These are phyloP conservation scores for Maccullochella peelii DNA, from an alignment of 2,113 vertebrate species.

Conservation along the genomic window DNA sequence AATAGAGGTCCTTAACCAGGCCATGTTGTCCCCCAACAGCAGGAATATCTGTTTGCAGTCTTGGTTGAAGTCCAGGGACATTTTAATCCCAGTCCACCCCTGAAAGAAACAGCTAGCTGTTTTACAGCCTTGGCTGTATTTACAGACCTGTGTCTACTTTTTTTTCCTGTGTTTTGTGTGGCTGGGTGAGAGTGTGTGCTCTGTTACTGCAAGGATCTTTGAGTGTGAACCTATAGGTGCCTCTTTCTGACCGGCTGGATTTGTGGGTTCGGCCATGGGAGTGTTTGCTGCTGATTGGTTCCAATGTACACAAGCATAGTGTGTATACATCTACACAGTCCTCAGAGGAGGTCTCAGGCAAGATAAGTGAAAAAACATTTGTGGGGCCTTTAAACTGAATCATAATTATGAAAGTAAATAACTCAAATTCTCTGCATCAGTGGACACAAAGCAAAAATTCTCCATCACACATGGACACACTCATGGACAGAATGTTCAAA, in stretches of 20 bases:
- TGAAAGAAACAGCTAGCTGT: not conserved
- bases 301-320: no score
- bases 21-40: not conserved
- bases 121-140: not conserved
- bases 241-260: not conserved
- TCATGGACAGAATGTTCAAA: not conserved
- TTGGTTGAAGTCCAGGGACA: not conserved
- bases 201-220: not conserved
- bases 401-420: no score
- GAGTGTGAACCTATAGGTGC: not conserved
- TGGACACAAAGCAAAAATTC: not conserved
- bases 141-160: not conserved
- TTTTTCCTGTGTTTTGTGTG: not conserved
- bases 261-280: no score
- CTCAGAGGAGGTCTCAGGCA: no score
- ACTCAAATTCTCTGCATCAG: conserved; percentile 3
- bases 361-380: no score
- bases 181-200: not conserved
- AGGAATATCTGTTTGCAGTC: not conserved
- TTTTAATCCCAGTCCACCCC: not conserved
- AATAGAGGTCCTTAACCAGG: not conserved
- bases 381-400: no score
- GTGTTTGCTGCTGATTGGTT: not conserved
- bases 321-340: no score
- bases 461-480: not conserved